Percentiles rank a stretch among this genome's conserved stretches.
These are phyloP conservation scores for Phalacrocorax pelagicus DNA, from an alignment of 2,113 vertebrate species.

Conservation along the genomic window DNA sequence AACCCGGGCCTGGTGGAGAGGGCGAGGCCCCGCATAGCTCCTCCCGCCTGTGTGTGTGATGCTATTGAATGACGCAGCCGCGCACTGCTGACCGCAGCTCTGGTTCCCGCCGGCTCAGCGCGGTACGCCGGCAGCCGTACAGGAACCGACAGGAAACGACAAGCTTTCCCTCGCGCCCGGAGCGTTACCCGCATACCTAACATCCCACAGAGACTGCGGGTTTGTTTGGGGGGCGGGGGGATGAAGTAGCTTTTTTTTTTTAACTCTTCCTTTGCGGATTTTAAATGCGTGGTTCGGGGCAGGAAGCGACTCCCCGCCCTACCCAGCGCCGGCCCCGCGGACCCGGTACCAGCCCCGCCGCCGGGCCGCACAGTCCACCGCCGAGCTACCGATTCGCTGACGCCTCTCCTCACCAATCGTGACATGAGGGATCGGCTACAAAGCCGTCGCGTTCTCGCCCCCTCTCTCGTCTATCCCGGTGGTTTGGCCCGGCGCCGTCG, in stretches of 20 bases:
- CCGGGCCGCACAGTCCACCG: not conserved
- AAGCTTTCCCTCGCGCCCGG: not conserved
- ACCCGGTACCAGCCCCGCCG: too few species aligned
- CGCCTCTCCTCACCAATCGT: not conserved
- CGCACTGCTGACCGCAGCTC: too few species aligned
- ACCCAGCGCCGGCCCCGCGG: too few species aligned
- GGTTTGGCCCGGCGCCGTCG: too few species aligned
- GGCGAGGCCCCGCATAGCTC: not conserved
- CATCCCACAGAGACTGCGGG: accelerated
- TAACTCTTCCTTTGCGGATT: not conserved
- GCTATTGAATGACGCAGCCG: not conserved
- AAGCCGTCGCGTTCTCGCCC: not conserved
- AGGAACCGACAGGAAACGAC: not conserved
- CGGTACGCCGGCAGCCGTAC: accelerated
- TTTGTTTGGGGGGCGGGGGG: too few species aligned
- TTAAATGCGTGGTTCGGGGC: accelerated
- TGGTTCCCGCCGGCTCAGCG: too few species aligned
- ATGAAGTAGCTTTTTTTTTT: too few species aligned
- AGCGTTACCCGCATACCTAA: not conserved
- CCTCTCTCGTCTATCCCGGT: too few species aligned
- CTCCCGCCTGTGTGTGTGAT: accelerated
- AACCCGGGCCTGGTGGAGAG: not conserved
- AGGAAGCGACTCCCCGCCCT: too few species aligned
- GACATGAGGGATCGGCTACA: not conserved
- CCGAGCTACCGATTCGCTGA: not conserved